Evolutionary conservation across 37 sponge, comb jelly and placozoan species (phyloP).

Genomic region (Spongilla lacustris): DNA sequence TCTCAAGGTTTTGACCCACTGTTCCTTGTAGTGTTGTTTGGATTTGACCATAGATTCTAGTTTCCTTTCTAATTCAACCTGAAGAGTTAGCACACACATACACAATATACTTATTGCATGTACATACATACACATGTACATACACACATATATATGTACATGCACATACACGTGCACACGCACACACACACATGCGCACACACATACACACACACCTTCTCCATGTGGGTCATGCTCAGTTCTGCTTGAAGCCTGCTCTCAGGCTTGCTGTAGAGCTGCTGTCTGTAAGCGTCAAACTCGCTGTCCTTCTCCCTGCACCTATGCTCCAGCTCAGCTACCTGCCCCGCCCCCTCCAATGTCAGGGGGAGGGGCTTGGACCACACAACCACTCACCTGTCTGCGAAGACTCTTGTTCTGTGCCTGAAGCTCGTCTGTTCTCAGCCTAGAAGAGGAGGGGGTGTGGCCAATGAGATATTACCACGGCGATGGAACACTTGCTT

Average conservation of each 20-base stretch:
- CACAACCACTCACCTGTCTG: constrained; percentile 44
- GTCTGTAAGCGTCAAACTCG: constrained; percentile 72
- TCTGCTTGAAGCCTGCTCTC: constrained; percentile 82
- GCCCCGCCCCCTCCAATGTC: not conserved
- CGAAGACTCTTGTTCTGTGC: constrained; percentile 38
- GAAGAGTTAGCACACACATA: not conserved
- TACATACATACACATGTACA: not conserved
- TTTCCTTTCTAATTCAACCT: constrained; percentile 90
- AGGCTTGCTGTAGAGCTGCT: constrained; percentile 43
- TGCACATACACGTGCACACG: not conserved
- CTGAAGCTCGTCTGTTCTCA: constrained; percentile 48
- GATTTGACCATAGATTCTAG: constrained; percentile 60
- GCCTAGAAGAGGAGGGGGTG: constrained; percentile 3
- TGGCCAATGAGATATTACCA: too few relatives aligned
- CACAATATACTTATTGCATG: not conserved
- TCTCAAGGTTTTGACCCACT: constrained; percentile 88
- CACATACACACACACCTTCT: constrained; percentile 70
- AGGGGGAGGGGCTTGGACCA: not conserved
- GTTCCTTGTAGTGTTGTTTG: constrained; percentile 95
- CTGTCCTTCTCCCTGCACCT: constrained; percentile 28
- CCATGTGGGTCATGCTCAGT: constrained; percentile 77
- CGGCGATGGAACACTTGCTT: constrained; percentile 17
- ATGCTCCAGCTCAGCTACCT: constrained; percentile 60
- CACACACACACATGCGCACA: not conserved
- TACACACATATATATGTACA: not conserved